Evolutionary conservation across 1,140 invertebrate genomes (phyloP), one percentile per base, ranked within the genome.

Genomic region (Ladona fulva): DNA sequence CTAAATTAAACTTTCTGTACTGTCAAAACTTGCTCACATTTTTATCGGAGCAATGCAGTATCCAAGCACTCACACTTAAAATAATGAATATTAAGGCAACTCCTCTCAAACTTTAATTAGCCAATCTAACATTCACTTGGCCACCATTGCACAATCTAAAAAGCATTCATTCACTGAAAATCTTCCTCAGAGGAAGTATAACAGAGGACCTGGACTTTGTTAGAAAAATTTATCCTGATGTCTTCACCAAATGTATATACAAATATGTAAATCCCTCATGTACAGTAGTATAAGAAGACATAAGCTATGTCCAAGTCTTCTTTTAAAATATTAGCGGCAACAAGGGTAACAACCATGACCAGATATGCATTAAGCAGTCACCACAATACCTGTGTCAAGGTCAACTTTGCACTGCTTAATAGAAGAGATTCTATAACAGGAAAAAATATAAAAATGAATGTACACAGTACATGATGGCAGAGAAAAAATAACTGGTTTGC

Each of bases 261-360:
- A 66, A 66, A 66, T 66, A 66, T 66, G 52, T 66, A 19, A 66
- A 66, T 66, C 52, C 52, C 52, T 66, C 52, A 66, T 66, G 52
- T 19, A 66, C 52, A 66, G n/a, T 22, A 66, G n/a, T 66, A 66
- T 66, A 22, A 66, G n/a, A 66, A 66, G 52, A 22, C n/a, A 66
- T 6, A 66, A 66, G 1, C 14, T 66, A 22, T 66, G 52, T 19
- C 52, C 52, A 66, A 3, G 52, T 66, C 14, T 66, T 66, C 52
- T 12, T 22, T 66, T 22, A 66, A 66, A 66, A 66, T 12, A 66
- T 16, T 22, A 66, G 52, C 16, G 12, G 3, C 52, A 16, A 66
- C 52, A 66, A 66, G 16, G n/a, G 52, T 66, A 19, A 22, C 5
- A 16, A 19, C 52, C 52, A 66, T 19, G n/a, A 66, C 14, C 52